Evolutionary conservation across 2,888 invertebrate genomes (phyloP), one percentile per base, ranked within the genome.

Genomic region (Oasisia sp.): DNA sequence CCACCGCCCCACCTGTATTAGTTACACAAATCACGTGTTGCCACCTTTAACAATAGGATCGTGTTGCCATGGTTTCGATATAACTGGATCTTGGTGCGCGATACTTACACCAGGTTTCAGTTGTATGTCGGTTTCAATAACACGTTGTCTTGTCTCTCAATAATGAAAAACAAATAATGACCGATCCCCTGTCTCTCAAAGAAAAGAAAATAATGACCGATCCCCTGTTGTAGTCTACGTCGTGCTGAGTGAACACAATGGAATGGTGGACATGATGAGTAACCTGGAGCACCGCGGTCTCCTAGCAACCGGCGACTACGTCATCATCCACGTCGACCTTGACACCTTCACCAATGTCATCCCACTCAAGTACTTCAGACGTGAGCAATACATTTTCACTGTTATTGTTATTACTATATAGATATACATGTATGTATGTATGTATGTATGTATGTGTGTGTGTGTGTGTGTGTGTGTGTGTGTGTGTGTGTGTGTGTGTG

Each of bases 291-390:
- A 97, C 89, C 97, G 98, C 0, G 97, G 97, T 0, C 97, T 98
- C 3, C 97, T 98, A 32, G 97, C 97, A 92, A 97, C 97, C 0
- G 98, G 98, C 0, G 98, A 98, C 94, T 99, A 99, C 95, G 97
- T 98, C 0, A 97, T 99, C 38, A 98, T 99, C 58, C 98, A 98
- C 0, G 98, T 98, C 0, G 98, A 99, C 95, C 98, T 98, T 94
- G 98, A 98, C 95, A 98, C 98, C 91, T 98, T 98, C 95, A 93
- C 95, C 27, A 94, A 94, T 91, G 95, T 95, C 92, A 95, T 95
- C 92, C 94, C 95, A 0, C 92, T 94, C 12, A 95, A 94, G 92
- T 96, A 95, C 93, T 95, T 95, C 94, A 94, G 94, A 94, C 92
- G 96, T 96, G 94, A 94, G 96, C 94, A 9, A 11, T 56, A 14